A percentile compares a stretch with the other conserved stretches of the same genome.
Conservation (phyloP, 2,113 vertebrate species). For the Ibidorhyncha struthersii region DNA sequence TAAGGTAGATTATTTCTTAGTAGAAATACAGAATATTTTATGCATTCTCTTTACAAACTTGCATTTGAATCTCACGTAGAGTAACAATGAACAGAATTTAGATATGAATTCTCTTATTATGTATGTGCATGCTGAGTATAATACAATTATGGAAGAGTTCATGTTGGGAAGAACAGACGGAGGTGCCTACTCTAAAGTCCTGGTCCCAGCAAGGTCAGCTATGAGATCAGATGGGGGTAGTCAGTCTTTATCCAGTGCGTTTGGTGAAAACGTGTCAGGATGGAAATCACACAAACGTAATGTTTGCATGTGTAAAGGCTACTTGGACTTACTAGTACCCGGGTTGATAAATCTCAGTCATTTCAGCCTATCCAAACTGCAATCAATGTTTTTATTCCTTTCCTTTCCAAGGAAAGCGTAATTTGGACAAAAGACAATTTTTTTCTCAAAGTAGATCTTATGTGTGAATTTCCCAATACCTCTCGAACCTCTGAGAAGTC, state of each 20-base stretch:
- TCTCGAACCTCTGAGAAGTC: background rate
- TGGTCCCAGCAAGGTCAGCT: background rate
- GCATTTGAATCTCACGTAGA: background rate
- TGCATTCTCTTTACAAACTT: background rate
- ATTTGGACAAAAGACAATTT: background rate
- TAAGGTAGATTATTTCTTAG: background rate
- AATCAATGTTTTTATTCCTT: background rate
- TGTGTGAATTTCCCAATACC: background rate
- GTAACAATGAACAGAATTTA: background rate
- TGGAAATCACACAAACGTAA: background rate
- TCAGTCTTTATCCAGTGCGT: background rate
- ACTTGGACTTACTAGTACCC: background rate
- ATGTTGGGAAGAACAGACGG: background rate
- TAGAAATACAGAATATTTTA: background rate
- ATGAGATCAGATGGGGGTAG: background rate
- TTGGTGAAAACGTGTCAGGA: background rate
- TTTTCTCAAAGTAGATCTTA: background rate
- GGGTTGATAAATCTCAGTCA: background rate
- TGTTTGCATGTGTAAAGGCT: background rate
- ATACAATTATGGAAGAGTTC: background rate
- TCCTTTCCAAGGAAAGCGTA: background rate
- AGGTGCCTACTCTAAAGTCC: background rate
- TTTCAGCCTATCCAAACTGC: background rate
- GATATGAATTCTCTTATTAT: background rate
- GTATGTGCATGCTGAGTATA: background rate